Conservation (phyloP, 2,113 vertebrate genomes). For the Struthio camelus region DNA sequence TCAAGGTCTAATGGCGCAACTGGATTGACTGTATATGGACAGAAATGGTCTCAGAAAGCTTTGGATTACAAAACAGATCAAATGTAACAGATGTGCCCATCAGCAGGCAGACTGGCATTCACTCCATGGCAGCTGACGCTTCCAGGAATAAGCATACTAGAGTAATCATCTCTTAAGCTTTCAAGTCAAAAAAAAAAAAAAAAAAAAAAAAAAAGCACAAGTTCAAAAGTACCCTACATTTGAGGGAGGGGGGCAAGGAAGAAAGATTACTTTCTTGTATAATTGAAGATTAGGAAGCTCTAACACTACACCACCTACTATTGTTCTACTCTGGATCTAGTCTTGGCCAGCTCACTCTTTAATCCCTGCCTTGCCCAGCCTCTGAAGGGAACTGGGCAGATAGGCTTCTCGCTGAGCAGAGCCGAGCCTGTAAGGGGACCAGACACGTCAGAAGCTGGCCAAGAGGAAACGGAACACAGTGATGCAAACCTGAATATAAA, state of each 20-base stretch:
- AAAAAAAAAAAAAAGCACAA: no score
- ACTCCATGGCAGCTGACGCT: constrained; percentile 31
- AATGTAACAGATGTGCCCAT: constrained; percentile 64
- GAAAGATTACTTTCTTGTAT: not conserved
- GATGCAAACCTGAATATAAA: fast-evolving
- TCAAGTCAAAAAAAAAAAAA: constrained; percentile 38
- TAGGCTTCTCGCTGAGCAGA: not conserved
- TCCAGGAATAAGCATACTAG: constrained; percentile 42
- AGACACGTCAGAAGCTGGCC: fast-evolving
- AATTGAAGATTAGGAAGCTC: not conserved
- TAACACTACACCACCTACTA: not conserved
- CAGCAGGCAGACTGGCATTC: constrained; percentile 61
- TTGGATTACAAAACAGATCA: constrained; percentile 67
- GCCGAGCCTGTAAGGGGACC: not conserved
- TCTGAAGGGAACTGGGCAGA: not conserved
- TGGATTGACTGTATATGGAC: constrained; percentile 67
- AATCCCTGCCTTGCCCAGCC: fast-evolving
- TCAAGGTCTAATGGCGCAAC: not conserved
- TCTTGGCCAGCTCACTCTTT: not conserved
- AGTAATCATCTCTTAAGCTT: constrained; percentile 38
- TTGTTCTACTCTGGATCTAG: not conserved
- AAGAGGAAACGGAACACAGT: fast-evolving
- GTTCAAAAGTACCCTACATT: constrained; percentile 6
- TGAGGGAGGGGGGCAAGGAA: fast-evolving
- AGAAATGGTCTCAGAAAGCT: constrained; percentile 53